Base-by-base conservation (phyloP, 2,797 vertebrate genomes). In the Oryzias dopingdopingensis region DNA sequence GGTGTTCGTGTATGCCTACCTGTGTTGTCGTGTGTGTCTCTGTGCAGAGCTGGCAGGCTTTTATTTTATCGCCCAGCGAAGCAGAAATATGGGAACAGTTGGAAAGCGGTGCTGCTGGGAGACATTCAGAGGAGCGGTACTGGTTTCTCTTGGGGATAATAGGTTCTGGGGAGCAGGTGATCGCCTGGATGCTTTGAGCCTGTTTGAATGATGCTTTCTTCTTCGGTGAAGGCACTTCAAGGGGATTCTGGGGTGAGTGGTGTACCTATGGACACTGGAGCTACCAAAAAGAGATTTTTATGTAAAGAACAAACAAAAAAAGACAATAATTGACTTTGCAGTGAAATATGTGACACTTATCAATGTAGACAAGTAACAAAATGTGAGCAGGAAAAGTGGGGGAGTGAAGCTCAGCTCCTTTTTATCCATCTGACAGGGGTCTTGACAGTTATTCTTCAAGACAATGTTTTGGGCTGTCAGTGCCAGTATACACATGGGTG, bases 31-130 rank as follows among this genome's bases (percentile, higher is more conserved):
- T 56, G 62, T 43, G 56, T 57, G 48, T 41, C 50, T 59, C 54
- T 47, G 61, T 41, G 52, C 37, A 48, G 57, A 67, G 77, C 78
- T 77, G 49, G 73, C 61, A 57, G 77, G 81, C 70, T 87, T 84
- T 89, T 90, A 87, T 90, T 91, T 88, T 86, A 88, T 87, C 66
- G 75, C 89, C 81, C 85, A 89, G 71, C 88, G 86, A 77, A 90
- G 91, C 88, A 90, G 90, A 90, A 90, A 90, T 88, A 88, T 86
- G 80, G 80, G 64, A 68, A 71, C 65, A 79, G 81, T 84, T 80
- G 83, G 83, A 84, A 74, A 82, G 79, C 62, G 43, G 59, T 70
- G 74, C 82, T 79, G 81, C 82, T 76, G 79, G 74, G 76, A 84
- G 83, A 86, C 81, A 84, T 82, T 84, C 69, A 79, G 74, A 83